Base-by-base conservation (phyloP, 1,140 invertebrate species). In the Diorhabda carinulata region DNA sequence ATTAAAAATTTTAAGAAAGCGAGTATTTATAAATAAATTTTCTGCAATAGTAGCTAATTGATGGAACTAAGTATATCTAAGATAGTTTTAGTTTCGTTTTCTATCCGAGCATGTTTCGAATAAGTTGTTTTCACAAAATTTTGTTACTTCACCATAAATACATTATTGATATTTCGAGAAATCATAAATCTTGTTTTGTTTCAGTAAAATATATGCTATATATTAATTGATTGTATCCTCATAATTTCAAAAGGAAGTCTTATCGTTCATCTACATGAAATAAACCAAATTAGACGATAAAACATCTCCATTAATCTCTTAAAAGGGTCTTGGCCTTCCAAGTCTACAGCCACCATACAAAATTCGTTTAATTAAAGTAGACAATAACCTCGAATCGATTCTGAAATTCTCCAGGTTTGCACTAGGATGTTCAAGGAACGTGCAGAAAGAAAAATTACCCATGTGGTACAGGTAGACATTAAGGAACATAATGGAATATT, bases 321-420 rank as follows among this genome's bases (percentile, higher is more conserved):
- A 52, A 52, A 52, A 52, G 47, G 47, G 47, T 52, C 47, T 52
- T 52, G 47, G 47, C 47, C 47, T 52, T 52, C 47, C 47, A 52
- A 52, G 47, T 52, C 47, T 52, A 52, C 47, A 52, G 47, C 47
- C 47, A 52, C 47, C 47, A 52, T 52, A 52, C 47, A 52, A 52
- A 52, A 52, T n/a, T 52, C 47, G n/a, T 52, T 52, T 52, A 52
- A 52, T 52, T 52, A 52, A 52, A 52, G 47, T 52, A 52, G 47
- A 52, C 47, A 52, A 52, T 52, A 52, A 52, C 47, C 47, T 25
- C 47, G 47, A 52, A 52, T 52, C 47, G 47, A 52, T 52, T 52
- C 6, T 52, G 6, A 52, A 52, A 52, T 52, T 52, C 47, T 52
- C 47, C 47, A 52, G 47, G 47, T 8, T n/a, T 52, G 47, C 47